A percentile compares a stretch with the other conserved stretches of the same genome.
Evolutionary conservation across 37 sponge, comb jelly and placozoan species (phyloP).

Genomic region (Theonella swinhoei): DNA sequence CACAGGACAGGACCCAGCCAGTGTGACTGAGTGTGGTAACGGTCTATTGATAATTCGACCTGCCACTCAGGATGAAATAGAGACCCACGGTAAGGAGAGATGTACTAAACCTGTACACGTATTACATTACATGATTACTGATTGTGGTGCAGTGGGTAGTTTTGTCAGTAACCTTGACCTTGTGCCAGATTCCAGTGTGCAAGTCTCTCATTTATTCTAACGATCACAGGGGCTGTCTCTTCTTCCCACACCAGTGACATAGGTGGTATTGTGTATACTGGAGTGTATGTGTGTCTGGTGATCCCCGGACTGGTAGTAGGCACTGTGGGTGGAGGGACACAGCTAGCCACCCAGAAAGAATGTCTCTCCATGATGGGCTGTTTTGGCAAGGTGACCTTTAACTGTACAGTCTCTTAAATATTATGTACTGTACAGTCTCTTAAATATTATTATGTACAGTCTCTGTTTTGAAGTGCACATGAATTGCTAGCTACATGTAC

Average conservation of each 20-base stretch:
- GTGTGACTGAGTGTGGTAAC: conserved; percentile 38
- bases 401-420: neutral
- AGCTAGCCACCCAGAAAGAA: conserved; percentile 79
- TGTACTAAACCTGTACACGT: neutral
- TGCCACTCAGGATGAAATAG: conserved; percentile 21
- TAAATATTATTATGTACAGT: neutral
- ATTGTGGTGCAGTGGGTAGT: too few relatives aligned
- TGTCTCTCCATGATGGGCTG: conserved; percentile 83
- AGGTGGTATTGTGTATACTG: conserved; percentile 33
- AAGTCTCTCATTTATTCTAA: too few relatives aligned
- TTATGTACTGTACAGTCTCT: too few relatives aligned
- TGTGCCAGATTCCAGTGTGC: too few relatives aligned
- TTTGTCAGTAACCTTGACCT: too few relatives aligned
- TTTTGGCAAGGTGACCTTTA: conserved; percentile 63
- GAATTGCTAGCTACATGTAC: neutral
- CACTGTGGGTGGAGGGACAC: conserved; percentile 82
- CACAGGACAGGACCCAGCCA: conserved; percentile 82
- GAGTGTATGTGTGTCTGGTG: conserved; percentile 60
- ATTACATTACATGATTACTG: neutral
- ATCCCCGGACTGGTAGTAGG: conserved; percentile 68
- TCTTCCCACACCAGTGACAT: too few relatives aligned
- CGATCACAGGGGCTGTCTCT: too few relatives aligned
- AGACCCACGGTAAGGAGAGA: conserved; percentile 9
- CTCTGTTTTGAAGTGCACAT: too few relatives aligned
- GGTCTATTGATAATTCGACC: conserved; percentile 34